Evolutionary conservation across 2,113 vertebrate genomes (phyloP).

Genomic region (Apteryx owenii): DNA sequence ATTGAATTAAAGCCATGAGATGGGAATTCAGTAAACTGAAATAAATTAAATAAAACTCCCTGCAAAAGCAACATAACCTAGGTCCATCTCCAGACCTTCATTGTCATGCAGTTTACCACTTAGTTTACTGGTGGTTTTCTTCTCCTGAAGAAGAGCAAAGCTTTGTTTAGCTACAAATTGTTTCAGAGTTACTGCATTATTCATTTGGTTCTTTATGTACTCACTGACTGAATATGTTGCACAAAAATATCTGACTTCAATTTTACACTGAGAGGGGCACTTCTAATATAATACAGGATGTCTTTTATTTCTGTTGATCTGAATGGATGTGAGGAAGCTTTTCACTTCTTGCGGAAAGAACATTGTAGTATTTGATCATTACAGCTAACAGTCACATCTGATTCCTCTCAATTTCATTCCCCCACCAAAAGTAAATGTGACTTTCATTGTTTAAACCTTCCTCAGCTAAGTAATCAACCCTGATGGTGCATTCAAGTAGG

Average conservation of each 20-base stretch:
- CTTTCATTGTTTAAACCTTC: background rate
- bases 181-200: constrained; percentile 3
- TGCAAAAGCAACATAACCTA: background rate
- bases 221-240: background rate
- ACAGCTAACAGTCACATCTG: background rate
- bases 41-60: background rate
- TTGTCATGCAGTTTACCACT: background rate
- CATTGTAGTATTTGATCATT: background rate
- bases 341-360: background rate
- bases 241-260: background rate
- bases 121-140: background rate
- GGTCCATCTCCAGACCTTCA: background rate
- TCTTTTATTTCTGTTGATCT: background rate
- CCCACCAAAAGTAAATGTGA: background rate
- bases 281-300: background rate
- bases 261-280: background rate
- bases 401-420: background rate
- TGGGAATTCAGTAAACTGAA: background rate
- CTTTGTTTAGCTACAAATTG: background rate
- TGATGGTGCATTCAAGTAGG: background rate
- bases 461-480: background rate
- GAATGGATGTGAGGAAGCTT: background rate
- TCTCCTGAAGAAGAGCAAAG: background rate
- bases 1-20: background rate
- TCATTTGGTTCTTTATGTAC: background rate